These are phyloP conservation scores for Zaprionus tsacasi DNA, from an alignment of 1,140 invertebrate genomes.

Conservation along the genomic window DNA sequence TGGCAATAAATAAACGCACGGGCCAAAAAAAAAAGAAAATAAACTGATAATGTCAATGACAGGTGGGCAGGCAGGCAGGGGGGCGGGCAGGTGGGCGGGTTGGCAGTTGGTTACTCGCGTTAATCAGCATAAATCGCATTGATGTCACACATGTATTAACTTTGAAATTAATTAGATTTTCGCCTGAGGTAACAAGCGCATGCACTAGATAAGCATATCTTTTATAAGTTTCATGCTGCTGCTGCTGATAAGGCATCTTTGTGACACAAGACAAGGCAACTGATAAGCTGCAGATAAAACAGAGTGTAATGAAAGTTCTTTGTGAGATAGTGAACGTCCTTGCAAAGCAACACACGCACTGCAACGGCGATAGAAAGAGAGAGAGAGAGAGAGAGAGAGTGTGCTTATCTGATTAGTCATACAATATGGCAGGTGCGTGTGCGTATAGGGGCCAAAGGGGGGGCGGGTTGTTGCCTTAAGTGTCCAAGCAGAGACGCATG, in stretches of 20 bases:
- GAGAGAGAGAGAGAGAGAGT: background rate
- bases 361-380: background rate
- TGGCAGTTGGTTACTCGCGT: constrained; percentile 23
- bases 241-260: constrained; percentile 70
- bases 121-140: constrained; percentile 78
- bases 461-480: background rate
- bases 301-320: constrained; percentile 64
- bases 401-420: constrained; percentile 41
- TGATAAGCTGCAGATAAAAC: constrained; percentile 61
- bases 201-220: constrained; percentile 54
- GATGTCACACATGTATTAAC: constrained; percentile 77
- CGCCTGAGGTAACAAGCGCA: constrained; percentile 29
- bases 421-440: background rate
- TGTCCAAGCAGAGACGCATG: constrained; percentile 40
- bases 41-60: constrained; percentile 64
- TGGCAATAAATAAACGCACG: constrained; percentile 64
- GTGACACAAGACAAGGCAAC: constrained; percentile 53
- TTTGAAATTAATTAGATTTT: constrained; percentile 78
- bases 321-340: constrained; percentile 69
- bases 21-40: constrained; percentile 1
- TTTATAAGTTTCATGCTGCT: constrained; percentile 34
- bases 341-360: constrained; percentile 29
- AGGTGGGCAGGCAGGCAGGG: background rate
- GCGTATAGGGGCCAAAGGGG: background rate
- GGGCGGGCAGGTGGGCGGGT: background rate